Base-by-base conservation (phyloP, 1,140 invertebrate species). In the Portunus trituberculatus region DNA sequence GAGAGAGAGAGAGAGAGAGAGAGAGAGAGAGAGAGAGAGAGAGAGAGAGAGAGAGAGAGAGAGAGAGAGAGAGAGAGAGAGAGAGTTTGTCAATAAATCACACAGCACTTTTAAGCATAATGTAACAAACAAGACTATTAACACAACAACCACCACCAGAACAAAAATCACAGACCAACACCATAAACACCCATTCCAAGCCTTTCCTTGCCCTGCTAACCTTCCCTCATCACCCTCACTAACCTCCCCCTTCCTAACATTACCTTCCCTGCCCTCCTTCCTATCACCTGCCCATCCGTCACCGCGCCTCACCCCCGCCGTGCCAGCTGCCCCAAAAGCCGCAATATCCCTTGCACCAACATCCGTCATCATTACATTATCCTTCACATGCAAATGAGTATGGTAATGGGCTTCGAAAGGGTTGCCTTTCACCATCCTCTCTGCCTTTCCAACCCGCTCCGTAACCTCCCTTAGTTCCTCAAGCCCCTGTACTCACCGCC, bases 351-450 rank as follows among this genome's bases (percentile, higher is more conserved):
- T 7, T 39, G 29, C 32, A 10, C 29, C 86, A 8, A 20, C 32
- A 88, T 88, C 86, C 6, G 10, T 88, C 86, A 84, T 84, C 83
- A 88, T 88, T 88, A 88, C 86, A 39, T 88, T 39, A 88, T 88
- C 31, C 32, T 88, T 88, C 86, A 88, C 86, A 88, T 88, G 86
- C 28, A 88, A 39, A 88, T 88, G 86, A 88, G 86, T 88, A 88
- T 39, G 28, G 31, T 88, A 88, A 88, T 88, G 32, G 31, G 29
- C 20, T 32, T 8, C 31, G 4, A 25, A 29, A 88, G 31, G 45
- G 52, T 59, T 59, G 52, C 52, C 52, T 59, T 10, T 59, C 52
- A 59, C 52, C 52, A 59, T 59, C 52, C 8, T 59, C 3, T 10
- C 52, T 20, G 10, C 52, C 16, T 59, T 10, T 14, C 52, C 52